Percentiles rank a stretch among this genome's conserved stretches.
phyloP scores from a whole-genome alignment of 2,888 invertebrate species.

The Campoletis raptor region DNA sequence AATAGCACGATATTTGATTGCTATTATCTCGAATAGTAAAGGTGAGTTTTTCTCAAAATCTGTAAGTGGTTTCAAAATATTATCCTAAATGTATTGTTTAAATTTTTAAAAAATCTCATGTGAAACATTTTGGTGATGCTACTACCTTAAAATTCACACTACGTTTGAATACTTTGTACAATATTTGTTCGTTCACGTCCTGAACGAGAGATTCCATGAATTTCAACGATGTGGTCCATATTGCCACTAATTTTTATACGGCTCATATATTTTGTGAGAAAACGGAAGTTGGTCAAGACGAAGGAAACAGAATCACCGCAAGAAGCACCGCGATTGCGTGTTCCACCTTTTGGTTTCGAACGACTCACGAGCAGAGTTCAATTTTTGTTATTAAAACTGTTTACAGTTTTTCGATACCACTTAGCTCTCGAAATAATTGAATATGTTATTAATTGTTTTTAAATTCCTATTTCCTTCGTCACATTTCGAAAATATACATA shows the following conservation, averaged over 20 bases:
- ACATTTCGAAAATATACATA: neutral
- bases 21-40: too few species aligned
- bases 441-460: neutral
- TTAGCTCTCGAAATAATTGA: neutral
- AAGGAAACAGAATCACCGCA: conserved; percentile 58
- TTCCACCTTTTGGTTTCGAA: conserved; percentile 52
- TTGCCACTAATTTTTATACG: neutral
- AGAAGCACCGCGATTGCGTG: conserved; percentile 53
- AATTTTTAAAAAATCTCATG: too few species aligned
- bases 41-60: too few species aligned
- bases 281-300: conserved; percentile 48
- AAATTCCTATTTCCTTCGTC: neutral
- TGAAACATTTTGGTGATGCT: too few species aligned
- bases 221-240: neutral
- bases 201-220: neutral
- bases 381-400: neutral
- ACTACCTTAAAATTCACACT: too few species aligned
- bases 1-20: too few species aligned
- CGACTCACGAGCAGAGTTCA: conserved; percentile 11
- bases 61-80: too few species aligned
- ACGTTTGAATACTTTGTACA: too few species aligned
- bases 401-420: neutral
- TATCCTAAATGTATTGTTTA: too few species aligned
- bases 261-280: conserved; percentile 29
- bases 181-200: neutral